phyloP scores from a whole-genome alignment of 2,797 vertebrate species.

The Siniperca obscura region DNA sequence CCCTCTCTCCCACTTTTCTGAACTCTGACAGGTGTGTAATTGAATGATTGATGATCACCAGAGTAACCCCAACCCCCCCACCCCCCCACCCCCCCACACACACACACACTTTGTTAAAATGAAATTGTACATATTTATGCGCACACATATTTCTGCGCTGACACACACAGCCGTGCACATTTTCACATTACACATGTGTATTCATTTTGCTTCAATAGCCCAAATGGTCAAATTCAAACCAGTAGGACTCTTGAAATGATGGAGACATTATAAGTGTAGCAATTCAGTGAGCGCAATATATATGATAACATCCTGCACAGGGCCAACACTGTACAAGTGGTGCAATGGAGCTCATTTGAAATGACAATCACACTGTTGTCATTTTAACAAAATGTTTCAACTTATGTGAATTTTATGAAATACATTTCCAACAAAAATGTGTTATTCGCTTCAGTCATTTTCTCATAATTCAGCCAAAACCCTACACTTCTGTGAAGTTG shows the following conservation, averaged over 20 bases:
- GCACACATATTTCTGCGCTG: constrained; percentile 48
- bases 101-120: constrained; percentile 65
- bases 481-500: neutral
- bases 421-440: neutral
- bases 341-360: neutral
- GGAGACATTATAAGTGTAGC: constrained; percentile 48
- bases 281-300: constrained; percentile 10
- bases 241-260: constrained; percentile 58
- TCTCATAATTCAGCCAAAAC: neutral
- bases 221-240: constrained; percentile 65
- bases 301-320: constrained; percentile 8
- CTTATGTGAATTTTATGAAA: constrained; percentile 11
- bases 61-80: constrained; percentile 46
- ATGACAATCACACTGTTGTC: constrained; percentile 8
- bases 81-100: too few relatives aligned
- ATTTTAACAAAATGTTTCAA: constrained; percentile 13
- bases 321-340: neutral
- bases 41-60: constrained; percentile 86
- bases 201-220: constrained; percentile 60
- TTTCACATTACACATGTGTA: constrained; percentile 66
- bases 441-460: neutral
- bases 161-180: constrained; percentile 46
- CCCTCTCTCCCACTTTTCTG: constrained; percentile 78
- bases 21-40: constrained; percentile 89
- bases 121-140: constrained; percentile 69